Evolutionary conservation across 2,113 vertebrate genomes (phyloP), one percentile per base, ranked within the genome.

Genomic region (Setophaga kirtlandii): DNA sequence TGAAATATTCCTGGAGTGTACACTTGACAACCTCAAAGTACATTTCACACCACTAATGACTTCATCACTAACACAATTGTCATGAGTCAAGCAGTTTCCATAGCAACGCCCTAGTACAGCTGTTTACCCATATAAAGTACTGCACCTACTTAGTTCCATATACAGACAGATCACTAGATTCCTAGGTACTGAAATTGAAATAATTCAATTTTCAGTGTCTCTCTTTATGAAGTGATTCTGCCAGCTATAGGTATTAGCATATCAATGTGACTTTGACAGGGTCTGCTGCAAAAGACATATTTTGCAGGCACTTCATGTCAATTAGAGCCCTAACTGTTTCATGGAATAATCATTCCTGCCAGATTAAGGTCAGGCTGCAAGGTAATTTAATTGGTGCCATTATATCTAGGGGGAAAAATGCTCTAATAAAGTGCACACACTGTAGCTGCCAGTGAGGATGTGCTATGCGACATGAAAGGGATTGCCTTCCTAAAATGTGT

Each of bases 371-470:
- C 98, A 98, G 97, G 94, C 97, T 97, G 97, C 96, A 98, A 98
- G 98, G 98, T 98, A 98, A 98, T 98, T 98, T 98, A 98, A 98
- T 98, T 98, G 98, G 98, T 97, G 98, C 97, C 98, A 98, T 98
- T 98, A 98, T 98, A 98, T 98, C 97, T 97, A 97, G 97, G 90
- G 92, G 96, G 97, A 90, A 96, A 97, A 97, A 97, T 97, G 95
- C 96, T 97, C 97, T 98, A 98, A 98, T 98, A 98, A 98, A 98
- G 97, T 98, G 94, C 97, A 88, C 94, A 97, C 97, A 94, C 93
- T 97, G 96, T 97, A 96, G 92, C 95, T 97, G 96, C 95, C 96
- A 97, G 97, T 92, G 94, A 98, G 97, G 96, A 97, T 97, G 97
- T 96, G 95, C 95, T 83, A 59, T 82, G 96, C 27, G 8, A 97